Percentiles rank a stretch among this genome's conserved stretches.
phyloP scores from a whole-genome alignment of 2,797 vertebrate genomes.

The Falco biarmicus region DNA sequence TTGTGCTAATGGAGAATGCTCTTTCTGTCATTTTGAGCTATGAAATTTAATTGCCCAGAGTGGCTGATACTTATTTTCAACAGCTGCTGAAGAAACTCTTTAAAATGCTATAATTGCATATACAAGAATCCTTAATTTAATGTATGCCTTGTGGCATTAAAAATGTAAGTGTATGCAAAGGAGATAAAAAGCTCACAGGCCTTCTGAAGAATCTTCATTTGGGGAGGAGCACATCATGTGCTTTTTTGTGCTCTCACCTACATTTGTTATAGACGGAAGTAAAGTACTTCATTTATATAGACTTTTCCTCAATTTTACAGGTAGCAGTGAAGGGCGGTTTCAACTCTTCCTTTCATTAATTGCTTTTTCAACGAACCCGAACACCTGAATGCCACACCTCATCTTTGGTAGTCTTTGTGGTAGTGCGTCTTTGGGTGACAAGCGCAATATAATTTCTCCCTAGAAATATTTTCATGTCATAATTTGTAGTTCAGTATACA shows the following conservation, averaged over 20 bases:
- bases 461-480: background rate
- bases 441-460: background rate
- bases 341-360: background rate
- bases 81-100: constrained; percentile 63
- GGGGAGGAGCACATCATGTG: background rate
- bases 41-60: constrained; percentile 59
- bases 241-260: background rate
- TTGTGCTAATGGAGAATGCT: constrained; percentile 27
- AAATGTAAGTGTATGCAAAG: background rate
- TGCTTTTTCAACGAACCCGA: background rate
- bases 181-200: background rate
- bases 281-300: background rate
- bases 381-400: background rate
- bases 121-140: constrained; percentile 41
- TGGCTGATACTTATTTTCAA: constrained; percentile 55
- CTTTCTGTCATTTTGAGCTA: background rate
- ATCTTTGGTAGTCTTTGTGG: background rate
- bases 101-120: constrained; percentile 38
- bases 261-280: background rate
- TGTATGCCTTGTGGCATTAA: background rate
- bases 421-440: background rate
- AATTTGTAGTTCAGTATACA: background rate
- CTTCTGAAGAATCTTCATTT: background rate
- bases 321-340: background rate
- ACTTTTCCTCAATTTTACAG: background rate